Evolutionary conservation across 2,888 invertebrate genomes (phyloP).

Genomic region (Drosophila mercatorum): DNA sequence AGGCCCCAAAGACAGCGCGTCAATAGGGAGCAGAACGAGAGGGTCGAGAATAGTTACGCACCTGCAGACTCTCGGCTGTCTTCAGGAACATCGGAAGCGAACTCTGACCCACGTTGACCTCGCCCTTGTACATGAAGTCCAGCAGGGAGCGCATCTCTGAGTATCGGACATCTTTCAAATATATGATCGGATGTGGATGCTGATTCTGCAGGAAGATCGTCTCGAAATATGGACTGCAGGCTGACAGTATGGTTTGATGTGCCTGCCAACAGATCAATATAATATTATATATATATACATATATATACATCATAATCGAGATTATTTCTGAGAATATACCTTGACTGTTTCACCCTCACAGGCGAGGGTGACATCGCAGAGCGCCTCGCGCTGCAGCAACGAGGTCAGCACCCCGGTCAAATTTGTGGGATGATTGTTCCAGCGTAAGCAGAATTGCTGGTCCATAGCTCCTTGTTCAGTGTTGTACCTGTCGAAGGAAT

Average conservation of each 20-base stretch:
- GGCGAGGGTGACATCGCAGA: slow-evolving; percentile 96
- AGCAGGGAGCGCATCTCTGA: slow-evolving; percentile 95
- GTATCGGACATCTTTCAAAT: slow-evolving; percentile 95
- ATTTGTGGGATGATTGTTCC: slow-evolving; percentile 97
- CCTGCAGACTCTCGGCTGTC: slow-evolving; percentile 96
- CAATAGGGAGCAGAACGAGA: no score
- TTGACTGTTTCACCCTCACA: slow-evolving; percentile 95
- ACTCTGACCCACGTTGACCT: slow-evolving; percentile 96
- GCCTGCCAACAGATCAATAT: slow-evolving; percentile 86
- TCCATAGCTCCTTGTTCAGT: slow-evolving; percentile 87
- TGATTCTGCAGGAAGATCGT: slow-evolving; percentile 94
- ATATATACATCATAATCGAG: neutral
- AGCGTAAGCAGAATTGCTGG: slow-evolving; percentile 95
- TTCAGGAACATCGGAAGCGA: slow-evolving; percentile 95
- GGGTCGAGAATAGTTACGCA: slow-evolving; percentile 65
- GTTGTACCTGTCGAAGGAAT: slow-evolving; percentile 81
- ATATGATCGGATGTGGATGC: slow-evolving; percentile 96
- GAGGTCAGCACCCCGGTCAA: slow-evolving; percentile 95
- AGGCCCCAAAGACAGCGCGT: slow-evolving; percentile 27
- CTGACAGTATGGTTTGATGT: slow-evolving; percentile 96
- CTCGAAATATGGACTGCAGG: slow-evolving; percentile 97
- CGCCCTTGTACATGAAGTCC: slow-evolving; percentile 97
- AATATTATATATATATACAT: neutral
- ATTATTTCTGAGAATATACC: slow-evolving; percentile 82
- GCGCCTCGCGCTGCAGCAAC: slow-evolving; percentile 93